Evolutionary conservation across 2,888 invertebrate genomes (phyloP).

Genomic region (Blastobasis adustella): DNA sequence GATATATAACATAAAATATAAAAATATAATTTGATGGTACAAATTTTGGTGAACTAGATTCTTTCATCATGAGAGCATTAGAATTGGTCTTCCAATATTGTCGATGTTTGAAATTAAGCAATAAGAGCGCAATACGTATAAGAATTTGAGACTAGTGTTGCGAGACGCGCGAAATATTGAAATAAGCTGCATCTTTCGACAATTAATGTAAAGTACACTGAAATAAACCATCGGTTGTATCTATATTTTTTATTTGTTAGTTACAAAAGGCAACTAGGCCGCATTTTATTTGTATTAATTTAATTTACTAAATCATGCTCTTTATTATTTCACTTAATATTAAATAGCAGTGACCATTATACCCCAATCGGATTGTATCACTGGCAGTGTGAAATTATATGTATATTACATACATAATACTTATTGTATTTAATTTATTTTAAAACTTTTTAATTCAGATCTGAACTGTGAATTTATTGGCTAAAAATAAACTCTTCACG

Average conservation of each 20-base stretch:
- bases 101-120: background rate
- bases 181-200: no score
- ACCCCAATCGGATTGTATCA: slow-evolving; percentile 2
- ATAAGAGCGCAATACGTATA: no score
- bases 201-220: no score
- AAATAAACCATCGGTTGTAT: no score
- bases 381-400: slow-evolving; percentile 11
- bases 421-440: background rate
- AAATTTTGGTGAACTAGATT: background rate
- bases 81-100: slow-evolving; percentile 4
- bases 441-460: background rate
- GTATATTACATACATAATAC: background rate
- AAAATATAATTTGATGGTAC: slow-evolving; percentile 6
- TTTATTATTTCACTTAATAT: background rate
- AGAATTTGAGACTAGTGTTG: no score
- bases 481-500: slow-evolving; percentile 72
- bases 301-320: slow-evolving; percentile 16
- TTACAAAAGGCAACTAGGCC: no score
- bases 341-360: background rate
- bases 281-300: no score
- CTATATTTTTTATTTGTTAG: no score
- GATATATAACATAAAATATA: slow-evolving; percentile 5
- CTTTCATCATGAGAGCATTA: background rate
- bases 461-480: slow-evolving; percentile 26
- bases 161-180: no score